Evolutionary conservation across 2,113 vertebrate species (phyloP), one percentile per base, ranked within the genome.

Genomic region (Ctenodactylus gundi): DNA sequence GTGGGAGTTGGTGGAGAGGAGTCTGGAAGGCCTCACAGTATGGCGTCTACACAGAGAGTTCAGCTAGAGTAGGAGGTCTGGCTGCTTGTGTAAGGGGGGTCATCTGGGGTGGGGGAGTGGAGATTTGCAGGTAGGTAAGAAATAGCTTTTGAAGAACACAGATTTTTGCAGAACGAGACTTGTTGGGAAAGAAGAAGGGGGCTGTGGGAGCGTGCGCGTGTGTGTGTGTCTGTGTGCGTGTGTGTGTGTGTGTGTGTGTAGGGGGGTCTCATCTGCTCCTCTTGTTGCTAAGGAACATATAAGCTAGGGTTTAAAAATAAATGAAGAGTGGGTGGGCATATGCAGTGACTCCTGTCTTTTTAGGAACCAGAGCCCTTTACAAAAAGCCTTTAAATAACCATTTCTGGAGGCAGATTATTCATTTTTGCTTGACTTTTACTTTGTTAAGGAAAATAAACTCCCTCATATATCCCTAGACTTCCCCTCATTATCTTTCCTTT

Each of bases 331-430:
- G 93, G 95, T 93, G 95, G 97, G 87, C 36, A 49, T 96, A 97
- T 95, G 84, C 65, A 95, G 49, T 25, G 85, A 97, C 87, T 98
- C 90, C 58, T 88, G 77, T 58, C 82, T 97, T 97, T 94, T 97
- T 94, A 98, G 92, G 49, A 91, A 97, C 57, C 85, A 93, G 93
- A 97, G 96, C 95, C 95, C 97, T 97, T 96, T 96, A 97, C 95
- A 97, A 94, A 95, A 97, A 95, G 39, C 65, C 73, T 98, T 98
- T 97, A 97, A 97, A 89, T 97, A 96, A 97, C 94, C 49, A 84
- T 86, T 95, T 98, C 93, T 97, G 94, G 85, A 96, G 97, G 88
- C 64, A 18, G 96, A 88, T 97, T 93, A 94, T 90, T 98, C 68
- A 21, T 97, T 96, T n/a, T 91, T 97, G 80, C 90, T 95, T 96